These are phyloP conservation scores for Cabera pusaria DNA, from an alignment of 2,888 invertebrate species.

Conservation along the genomic window DNA sequence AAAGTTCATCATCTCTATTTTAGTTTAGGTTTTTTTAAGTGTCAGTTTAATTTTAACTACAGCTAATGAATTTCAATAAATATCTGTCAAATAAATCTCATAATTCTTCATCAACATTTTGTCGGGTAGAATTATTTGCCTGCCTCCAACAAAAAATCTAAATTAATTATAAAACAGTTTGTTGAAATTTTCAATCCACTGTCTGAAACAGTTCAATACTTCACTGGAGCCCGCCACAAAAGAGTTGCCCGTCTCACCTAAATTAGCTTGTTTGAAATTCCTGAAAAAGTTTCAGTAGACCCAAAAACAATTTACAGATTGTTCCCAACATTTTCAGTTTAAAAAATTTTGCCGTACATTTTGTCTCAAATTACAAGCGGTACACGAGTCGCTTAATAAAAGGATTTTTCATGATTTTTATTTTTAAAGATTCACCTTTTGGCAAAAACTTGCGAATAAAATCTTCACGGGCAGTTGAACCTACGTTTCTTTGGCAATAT, in stretches of 20 bases:
- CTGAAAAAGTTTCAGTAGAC: slow-evolving; percentile 27
- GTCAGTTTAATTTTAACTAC: no score
- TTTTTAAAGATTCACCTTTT: slow-evolving; percentile 34
- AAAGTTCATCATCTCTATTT: no score
- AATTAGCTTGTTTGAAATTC: slow-evolving; percentile 42
- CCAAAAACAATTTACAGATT: slow-evolving; percentile 38
- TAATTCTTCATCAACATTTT: no score
- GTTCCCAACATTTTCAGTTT: slow-evolving; percentile 33
- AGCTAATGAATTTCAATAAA: no score
- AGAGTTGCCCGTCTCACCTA: slow-evolving; percentile 13
- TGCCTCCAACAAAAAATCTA: no score
- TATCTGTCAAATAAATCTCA: no score
- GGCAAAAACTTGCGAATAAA: slow-evolving; percentile 23
- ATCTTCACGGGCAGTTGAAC: slow-evolving; percentile 30
- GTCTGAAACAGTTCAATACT: slow-evolving; percentile 1
- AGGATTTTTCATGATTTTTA: slow-evolving; percentile 35
- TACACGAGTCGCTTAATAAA: slow-evolving; percentile 37
- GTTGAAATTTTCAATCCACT: no score
- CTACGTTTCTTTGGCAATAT: slow-evolving; percentile 35
- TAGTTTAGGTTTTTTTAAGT: no score
- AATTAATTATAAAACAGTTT: no score
- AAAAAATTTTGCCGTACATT: no score
- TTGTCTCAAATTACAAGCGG: no score
- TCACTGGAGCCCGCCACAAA: slow-evolving; percentile 11
- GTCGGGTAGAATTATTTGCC: no score